These are phyloP conservation scores for Drosophila pruinosa DNA, from an alignment of 1,140 invertebrate genomes.

Conservation along the genomic window DNA sequence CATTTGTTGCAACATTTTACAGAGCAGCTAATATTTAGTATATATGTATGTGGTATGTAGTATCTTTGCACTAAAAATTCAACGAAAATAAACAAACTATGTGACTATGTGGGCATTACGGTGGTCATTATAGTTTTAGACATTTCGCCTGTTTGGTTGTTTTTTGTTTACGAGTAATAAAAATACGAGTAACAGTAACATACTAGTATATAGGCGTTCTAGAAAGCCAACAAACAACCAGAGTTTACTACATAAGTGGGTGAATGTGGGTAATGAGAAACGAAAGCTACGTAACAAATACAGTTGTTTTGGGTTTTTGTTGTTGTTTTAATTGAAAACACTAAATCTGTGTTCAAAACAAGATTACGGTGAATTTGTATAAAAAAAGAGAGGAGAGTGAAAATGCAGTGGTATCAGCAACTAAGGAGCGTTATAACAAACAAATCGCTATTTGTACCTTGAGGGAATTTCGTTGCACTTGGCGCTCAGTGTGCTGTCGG, in stretches of 20 bases:
- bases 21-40: constrained; percentile 68
- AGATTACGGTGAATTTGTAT: constrained; percentile 73
- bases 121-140: constrained; percentile 14
- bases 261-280: constrained; percentile 64
- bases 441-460: constrained; percentile 81
- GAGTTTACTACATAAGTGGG: constrained; percentile 52
- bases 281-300: constrained; percentile 59
- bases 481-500: constrained; percentile 80
- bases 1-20: constrained; percentile 71
- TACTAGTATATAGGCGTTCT: constrained; percentile 33
- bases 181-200: no score
- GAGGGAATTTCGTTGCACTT: constrained; percentile 84
- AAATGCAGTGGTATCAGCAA: constrained; percentile 45
- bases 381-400: constrained; percentile 50
- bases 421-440: constrained; percentile 47
- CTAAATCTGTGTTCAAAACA: constrained; percentile 65
- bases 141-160: constrained; percentile 13
- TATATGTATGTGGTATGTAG: constrained; percentile 12
- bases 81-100: constrained; percentile 30
- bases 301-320: constrained; percentile 30
- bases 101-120: constrained; percentile 20
- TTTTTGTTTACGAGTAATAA: constrained; percentile 2
- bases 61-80: constrained; percentile 51
- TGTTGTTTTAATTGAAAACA: constrained; percentile 36
- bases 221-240: constrained; percentile 56